Percentiles rank a stretch among this genome's conserved stretches.
phyloP scores from a whole-genome alignment of 2,888 invertebrate species.

The Liodrosophila aerea region DNA sequence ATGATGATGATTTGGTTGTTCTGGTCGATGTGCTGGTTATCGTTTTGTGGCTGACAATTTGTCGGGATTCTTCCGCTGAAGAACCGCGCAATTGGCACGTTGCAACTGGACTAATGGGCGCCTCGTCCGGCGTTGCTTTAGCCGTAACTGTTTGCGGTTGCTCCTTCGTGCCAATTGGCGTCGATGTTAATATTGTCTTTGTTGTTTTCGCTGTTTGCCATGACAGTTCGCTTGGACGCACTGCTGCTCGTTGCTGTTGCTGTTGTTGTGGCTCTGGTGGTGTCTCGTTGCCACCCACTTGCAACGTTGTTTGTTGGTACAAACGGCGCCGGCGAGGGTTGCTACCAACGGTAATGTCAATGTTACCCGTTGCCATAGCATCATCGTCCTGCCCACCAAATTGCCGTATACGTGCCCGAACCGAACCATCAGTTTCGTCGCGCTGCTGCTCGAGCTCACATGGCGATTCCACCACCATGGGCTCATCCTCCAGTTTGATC shows the following conservation, averaged over 20 bases:
- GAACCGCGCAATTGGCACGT: slow-evolving; percentile 80
- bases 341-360: slow-evolving; percentile 81
- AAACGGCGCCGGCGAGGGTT: slow-evolving; percentile 69
- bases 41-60: slow-evolving; percentile 76
- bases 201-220: slow-evolving; percentile 69
- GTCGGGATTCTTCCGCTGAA: slow-evolving; percentile 75
- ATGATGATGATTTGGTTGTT: slow-evolving; percentile 40
- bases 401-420: slow-evolving; percentile 63
- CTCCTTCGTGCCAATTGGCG: slow-evolving; percentile 76
- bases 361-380: slow-evolving; percentile 77
- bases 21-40: slow-evolving; percentile 52
- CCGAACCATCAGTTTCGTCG: slow-evolving; percentile 73
- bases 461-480: not conserved
- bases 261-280: slow-evolving; percentile 35
- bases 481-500: slow-evolving; percentile 76
- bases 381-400: slow-evolving; percentile 63
- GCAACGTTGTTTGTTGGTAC: slow-evolving; percentile 69
- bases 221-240: slow-evolving; percentile 66
- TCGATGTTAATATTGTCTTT: slow-evolving; percentile 75
- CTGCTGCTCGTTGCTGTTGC: slow-evolving; percentile 34
- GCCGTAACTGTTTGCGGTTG: slow-evolving; percentile 68
- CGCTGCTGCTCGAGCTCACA: slow-evolving; percentile 34
- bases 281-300: slow-evolving; percentile 70
- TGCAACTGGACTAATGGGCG: slow-evolving; percentile 69
- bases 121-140: slow-evolving; percentile 50